Conservation (phyloP, 2,888 invertebrate species). For the Heteromurus nitidus region DNA sequence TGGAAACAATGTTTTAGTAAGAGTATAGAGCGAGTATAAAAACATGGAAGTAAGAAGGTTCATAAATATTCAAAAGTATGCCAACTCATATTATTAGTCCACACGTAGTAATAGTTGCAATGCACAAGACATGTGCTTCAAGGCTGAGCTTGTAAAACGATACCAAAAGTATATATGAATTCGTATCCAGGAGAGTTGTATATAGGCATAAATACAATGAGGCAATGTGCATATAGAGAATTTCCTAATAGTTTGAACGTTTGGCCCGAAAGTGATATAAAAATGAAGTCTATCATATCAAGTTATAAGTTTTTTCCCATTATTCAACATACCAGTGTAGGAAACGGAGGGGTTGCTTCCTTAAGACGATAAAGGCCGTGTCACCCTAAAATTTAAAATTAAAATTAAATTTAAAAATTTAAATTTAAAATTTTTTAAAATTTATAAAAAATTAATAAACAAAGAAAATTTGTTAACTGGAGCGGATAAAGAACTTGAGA, state of each 20-base stretch:
- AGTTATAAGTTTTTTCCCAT: too few species aligned
- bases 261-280: too few species aligned
- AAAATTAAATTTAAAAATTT: too few species aligned
- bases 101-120: background rate
- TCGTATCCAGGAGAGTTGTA: background rate
- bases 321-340: constrained; percentile 76
- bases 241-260: too few species aligned
- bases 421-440: too few species aligned
- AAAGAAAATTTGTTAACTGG: too few species aligned
- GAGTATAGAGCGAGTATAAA: background rate
- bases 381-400: too few species aligned
- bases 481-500: too few species aligned
- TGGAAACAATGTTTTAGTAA: constrained; percentile 6
- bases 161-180: background rate
- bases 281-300: too few species aligned
- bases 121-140: constrained; percentile 1
- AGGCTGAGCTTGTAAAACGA: background rate
- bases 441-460: too few species aligned
- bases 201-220: too few species aligned
- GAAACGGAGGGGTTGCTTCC: constrained; percentile 74
- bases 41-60: constrained; percentile 16
- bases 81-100: constrained; percentile 61
- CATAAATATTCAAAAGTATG: constrained; percentile 64
- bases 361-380: constrained; percentile 77
- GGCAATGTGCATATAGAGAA: too few species aligned